Evolutionary conservation across 1,140 invertebrate species (phyloP).

Genomic region (Drosophila trapezifrons): DNA sequence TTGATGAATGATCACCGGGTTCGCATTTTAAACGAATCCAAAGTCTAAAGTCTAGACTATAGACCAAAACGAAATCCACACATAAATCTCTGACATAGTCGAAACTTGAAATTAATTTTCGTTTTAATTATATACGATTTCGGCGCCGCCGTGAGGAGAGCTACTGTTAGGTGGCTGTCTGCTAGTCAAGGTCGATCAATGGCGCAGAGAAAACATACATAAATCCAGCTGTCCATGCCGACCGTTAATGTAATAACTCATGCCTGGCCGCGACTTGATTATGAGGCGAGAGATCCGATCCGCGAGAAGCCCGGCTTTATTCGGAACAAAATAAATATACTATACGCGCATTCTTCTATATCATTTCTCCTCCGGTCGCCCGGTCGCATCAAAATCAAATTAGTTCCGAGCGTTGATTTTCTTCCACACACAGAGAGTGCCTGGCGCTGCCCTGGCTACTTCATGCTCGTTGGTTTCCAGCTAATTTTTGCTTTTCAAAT

Average conservation of each 20-base stretch:
- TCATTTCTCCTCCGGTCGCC: slow-evolving; percentile 54
- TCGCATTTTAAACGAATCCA: slow-evolving; percentile 44
- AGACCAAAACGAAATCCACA: slow-evolving; percentile 47
- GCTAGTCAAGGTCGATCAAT: slow-evolving; percentile 65
- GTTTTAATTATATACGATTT: slow-evolving; percentile 69
- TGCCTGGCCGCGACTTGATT: slow-evolving; percentile 41
- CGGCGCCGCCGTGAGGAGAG: slow-evolving; percentile 32
- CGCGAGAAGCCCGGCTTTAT: slow-evolving; percentile 50
- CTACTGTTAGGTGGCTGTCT: slow-evolving; percentile 44
- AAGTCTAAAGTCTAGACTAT: slow-evolving; percentile 53
- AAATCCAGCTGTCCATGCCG: slow-evolving; percentile 54
- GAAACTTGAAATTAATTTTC: slow-evolving; percentile 68
- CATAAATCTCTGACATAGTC: slow-evolving; percentile 71
- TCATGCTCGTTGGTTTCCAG: slow-evolving; percentile 78
- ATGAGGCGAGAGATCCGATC: slow-evolving; percentile 28
- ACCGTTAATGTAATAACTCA: slow-evolving; percentile 78
- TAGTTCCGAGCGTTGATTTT: slow-evolving; percentile 80
- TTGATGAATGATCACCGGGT: slow-evolving; percentile 60
- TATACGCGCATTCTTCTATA: slow-evolving; percentile 59
- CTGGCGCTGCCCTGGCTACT: slow-evolving; percentile 59
- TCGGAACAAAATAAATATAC: slow-evolving; percentile 19
- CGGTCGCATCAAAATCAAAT: slow-evolving; percentile 79
- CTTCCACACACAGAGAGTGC: slow-evolving; percentile 37
- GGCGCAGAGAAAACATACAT: slow-evolving; percentile 40
- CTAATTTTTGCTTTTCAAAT: slow-evolving; percentile 70